Evolutionary conservation across 2,888 invertebrate species (phyloP).

Genomic region (Sminthurides aquaticus): DNA sequence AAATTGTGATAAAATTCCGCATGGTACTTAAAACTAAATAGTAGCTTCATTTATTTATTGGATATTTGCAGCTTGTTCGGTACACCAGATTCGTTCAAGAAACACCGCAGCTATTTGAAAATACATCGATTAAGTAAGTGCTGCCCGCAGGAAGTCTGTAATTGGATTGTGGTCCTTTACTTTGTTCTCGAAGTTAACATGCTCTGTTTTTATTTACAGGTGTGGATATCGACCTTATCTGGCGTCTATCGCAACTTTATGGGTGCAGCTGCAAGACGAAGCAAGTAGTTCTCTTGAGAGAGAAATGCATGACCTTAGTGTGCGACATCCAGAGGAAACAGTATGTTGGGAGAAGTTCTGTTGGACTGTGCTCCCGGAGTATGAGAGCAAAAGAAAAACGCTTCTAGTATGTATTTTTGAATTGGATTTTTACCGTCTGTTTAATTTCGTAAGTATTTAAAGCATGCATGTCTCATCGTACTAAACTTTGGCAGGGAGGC

Average conservation of each 20-base stretch:
- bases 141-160: too few species aligned
- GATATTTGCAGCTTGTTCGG: conserved; percentile 11
- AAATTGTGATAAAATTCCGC: background rate
- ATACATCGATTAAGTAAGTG: conserved; percentile 17
- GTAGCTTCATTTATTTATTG: background rate
- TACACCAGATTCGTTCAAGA: conserved; percentile 17
- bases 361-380: conserved; percentile 17
- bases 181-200: too few species aligned
- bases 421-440: background rate
- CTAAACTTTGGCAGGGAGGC: conserved; percentile 16
- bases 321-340: conserved; percentile 13
- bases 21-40: background rate
- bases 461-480: too few species aligned
- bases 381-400: conserved; percentile 20
- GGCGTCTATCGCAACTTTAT: conserved; percentile 13
- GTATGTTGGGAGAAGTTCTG: conserved; percentile 20
- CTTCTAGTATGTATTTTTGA: conserved; percentile 12
- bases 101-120: conserved; percentile 17
- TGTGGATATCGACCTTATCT: conserved; percentile 21
- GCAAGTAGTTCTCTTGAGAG: conserved; percentile 8
- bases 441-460: background rate
- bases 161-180: too few species aligned
- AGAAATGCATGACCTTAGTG: conserved; percentile 21
- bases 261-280: conserved; percentile 21
- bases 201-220: too few species aligned